Conservation (phyloP, 1,140 invertebrate genomes). For the Diplogasteroides magnus region DNA sequence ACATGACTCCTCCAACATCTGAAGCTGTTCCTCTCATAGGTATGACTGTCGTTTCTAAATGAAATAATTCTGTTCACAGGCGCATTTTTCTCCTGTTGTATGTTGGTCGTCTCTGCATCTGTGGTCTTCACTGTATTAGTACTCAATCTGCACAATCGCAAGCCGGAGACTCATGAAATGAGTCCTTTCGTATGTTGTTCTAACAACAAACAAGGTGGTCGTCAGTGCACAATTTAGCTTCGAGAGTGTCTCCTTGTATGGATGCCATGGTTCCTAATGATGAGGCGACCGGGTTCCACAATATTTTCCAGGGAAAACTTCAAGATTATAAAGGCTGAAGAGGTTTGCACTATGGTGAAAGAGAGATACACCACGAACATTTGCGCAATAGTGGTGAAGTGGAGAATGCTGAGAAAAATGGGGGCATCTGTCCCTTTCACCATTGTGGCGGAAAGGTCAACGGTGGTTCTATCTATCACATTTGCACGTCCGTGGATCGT, state of each 20-base stretch:
- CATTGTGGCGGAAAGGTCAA: no score
- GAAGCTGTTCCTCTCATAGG: slow-evolving; percentile 95
- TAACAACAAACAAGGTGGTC: not conserved
- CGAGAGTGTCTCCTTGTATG: slow-evolving; percentile 49
- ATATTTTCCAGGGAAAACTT: slow-evolving; percentile 23
- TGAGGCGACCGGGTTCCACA: slow-evolving; percentile 46
- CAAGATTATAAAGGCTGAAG: not conserved
- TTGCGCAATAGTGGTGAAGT: no score
- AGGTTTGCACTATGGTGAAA: no score
- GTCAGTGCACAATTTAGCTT: slow-evolving; percentile 31
- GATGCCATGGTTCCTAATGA: slow-evolving; percentile 47
- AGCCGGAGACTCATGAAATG: slow-evolving; percentile 88
- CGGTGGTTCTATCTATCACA: no score
- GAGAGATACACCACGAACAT: no score
- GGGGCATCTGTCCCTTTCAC: no score
- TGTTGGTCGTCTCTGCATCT: slow-evolving; percentile 98
- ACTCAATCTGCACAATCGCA: slow-evolving; percentile 88
- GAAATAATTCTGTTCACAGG: slow-evolving; percentile 62
- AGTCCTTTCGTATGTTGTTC: slow-evolving; percentile 71
- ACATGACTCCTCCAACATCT: slow-evolving; percentile 88
- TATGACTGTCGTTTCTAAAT: slow-evolving; percentile 53
- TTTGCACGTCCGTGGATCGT: no score
- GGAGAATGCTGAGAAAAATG: no score
- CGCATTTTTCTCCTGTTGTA: slow-evolving; percentile 99
- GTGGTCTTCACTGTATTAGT: slow-evolving; percentile 98